These are phyloP conservation scores for Cylas formicarius DNA, from an alignment of 1,140 invertebrate species.

Conservation along the genomic window DNA sequence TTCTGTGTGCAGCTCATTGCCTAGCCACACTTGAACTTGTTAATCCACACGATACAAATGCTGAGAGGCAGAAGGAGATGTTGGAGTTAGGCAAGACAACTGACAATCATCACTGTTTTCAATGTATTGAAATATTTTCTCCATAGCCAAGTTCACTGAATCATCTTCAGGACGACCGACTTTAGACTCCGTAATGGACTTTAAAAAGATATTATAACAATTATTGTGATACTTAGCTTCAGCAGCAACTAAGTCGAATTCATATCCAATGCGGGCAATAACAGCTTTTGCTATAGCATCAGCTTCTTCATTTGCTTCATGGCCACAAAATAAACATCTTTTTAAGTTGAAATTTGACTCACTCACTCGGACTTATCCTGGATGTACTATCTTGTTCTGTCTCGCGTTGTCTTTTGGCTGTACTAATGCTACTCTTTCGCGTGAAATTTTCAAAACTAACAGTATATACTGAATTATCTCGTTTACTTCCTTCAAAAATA, in stretches of 20 bases:
- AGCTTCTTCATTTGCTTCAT: not conserved
- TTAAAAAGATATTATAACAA: conserved; percentile 30
- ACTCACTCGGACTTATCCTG: not conserved
- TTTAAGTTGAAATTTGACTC: not conserved
- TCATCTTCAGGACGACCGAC: conserved; percentile 36
- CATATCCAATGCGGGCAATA: conserved; percentile 29
- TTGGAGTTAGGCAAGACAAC: no score
- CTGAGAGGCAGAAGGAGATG: no score
- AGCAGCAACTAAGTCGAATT: conserved; percentile 38
- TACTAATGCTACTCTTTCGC: no score
- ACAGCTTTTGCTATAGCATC: conserved; percentile 34
- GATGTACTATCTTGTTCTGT: conserved; percentile 2
- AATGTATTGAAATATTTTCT: conserved; percentile 10
- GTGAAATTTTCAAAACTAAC: no score
- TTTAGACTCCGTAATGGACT: conserved; percentile 31
- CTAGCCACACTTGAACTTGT: no score
- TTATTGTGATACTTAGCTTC: conserved; percentile 35
- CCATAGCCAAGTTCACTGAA: conserved; percentile 1
- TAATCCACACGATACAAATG: no score
- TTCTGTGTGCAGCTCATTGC: no score
- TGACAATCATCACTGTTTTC: conserved; percentile 10
- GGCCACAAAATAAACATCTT: conserved; percentile 3
- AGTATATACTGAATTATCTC: no score
- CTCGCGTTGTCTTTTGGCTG: conserved; percentile 4
- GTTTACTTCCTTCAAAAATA: no score